phyloP scores from a whole-genome alignment of 2,888 invertebrate species.

The Macrostomum cliftonense region DNA sequence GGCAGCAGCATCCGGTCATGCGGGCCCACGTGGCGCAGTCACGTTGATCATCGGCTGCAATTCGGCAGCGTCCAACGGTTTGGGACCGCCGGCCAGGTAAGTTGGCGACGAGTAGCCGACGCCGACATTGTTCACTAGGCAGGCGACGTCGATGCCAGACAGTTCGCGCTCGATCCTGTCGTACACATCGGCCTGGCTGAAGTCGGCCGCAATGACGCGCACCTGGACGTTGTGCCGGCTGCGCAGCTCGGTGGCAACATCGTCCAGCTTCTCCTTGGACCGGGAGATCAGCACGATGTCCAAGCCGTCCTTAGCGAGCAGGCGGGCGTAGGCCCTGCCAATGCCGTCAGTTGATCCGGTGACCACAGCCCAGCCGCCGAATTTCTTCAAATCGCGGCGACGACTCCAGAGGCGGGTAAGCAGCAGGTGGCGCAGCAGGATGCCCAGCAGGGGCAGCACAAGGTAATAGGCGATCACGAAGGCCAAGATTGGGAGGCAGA shows the following conservation, averaged over 20 bases:
- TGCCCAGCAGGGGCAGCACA: neutral
- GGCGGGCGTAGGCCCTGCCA: slow-evolving; percentile 63
- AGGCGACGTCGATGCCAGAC: slow-evolving; percentile 59
- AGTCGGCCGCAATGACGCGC: slow-evolving; percentile 60
- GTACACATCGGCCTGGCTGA: slow-evolving; percentile 55
- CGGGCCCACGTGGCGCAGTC: slow-evolving; percentile 16
- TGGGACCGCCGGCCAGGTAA: neutral
- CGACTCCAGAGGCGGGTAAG: neutral
- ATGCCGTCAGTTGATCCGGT: slow-evolving; percentile 79
- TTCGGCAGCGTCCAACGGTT: slow-evolving; percentile 40
- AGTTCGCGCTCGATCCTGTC: slow-evolving; percentile 50
- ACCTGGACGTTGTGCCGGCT: slow-evolving; percentile 49
- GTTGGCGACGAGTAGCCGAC: slow-evolving; percentile 59
- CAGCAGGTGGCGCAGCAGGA: neutral
- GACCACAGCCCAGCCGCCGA: slow-evolving; percentile 46
- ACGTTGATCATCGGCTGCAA: slow-evolving; percentile 21
- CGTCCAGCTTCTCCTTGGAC: slow-evolving; percentile 30
- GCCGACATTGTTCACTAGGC: slow-evolving; percentile 79
- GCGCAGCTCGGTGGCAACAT: slow-evolving; percentile 4
- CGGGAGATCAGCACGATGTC: slow-evolving; percentile 64
- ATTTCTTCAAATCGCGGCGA: slow-evolving; percentile 22
- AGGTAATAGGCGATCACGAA: too few species aligned
- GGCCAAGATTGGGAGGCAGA: too few species aligned
- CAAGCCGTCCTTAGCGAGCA: slow-evolving; percentile 56
- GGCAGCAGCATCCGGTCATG: slow-evolving; percentile 71